Evolutionary conservation across 2,113 vertebrate genomes (phyloP).

Genomic region (Brienomyrus brachyistius): DNA sequence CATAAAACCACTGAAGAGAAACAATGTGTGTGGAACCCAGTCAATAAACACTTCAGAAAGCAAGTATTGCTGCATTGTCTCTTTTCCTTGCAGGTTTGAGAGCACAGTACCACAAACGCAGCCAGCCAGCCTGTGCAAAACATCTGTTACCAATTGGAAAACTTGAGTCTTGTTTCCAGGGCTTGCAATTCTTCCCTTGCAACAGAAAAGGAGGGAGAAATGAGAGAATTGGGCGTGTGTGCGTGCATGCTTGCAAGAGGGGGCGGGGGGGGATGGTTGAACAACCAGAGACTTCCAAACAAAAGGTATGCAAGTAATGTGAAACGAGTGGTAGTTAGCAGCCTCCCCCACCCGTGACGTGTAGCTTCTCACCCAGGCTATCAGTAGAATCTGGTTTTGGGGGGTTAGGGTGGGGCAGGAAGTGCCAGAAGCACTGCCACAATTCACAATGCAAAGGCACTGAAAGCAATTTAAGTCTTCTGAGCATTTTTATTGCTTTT

Average conservation of each 20-base stretch:
- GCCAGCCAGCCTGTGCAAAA: background rate
- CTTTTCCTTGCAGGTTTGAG: background rate
- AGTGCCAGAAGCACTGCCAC: background rate
- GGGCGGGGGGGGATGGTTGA: background rate
- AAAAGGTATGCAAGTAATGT: background rate
- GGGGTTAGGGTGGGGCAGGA: background rate
- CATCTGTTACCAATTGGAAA: slow-evolving; percentile 17
- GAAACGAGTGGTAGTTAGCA: background rate
- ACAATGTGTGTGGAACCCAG: background rate
- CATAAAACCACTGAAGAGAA: background rate
- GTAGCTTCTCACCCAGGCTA: background rate
- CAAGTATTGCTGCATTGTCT: background rate
- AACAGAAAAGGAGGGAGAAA: background rate
- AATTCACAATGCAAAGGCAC: background rate
- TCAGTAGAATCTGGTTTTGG: background rate
- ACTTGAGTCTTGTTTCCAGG: background rate
- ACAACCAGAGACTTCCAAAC: background rate
- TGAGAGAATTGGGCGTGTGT: background rate
- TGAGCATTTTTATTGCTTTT: background rate
- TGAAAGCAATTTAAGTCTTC: background rate
- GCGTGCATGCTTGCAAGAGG: background rate
- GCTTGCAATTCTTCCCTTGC: background rate
- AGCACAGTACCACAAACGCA: background rate
- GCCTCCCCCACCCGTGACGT: background rate
- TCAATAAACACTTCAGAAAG: background rate